Conservation (phyloP, 2,113 vertebrate genomes). For the Phyllostomus discolor region DNA sequence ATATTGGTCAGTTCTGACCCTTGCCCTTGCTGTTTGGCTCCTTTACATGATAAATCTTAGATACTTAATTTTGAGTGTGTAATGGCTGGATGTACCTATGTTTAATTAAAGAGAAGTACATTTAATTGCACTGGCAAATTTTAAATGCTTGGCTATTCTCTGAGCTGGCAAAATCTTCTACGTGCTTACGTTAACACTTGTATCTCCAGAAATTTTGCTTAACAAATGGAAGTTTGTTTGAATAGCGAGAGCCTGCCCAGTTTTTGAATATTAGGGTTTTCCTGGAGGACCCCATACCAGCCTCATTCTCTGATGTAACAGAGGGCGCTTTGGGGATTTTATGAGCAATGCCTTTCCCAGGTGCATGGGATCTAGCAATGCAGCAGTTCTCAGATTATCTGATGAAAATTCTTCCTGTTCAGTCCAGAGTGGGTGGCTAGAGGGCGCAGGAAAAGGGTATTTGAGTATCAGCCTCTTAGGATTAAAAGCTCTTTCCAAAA, state of each 20-base stretch:
- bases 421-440: constrained; percentile 22
- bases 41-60: constrained; percentile 50
- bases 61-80: constrained; percentile 61
- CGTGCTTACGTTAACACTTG: constrained; percentile 47
- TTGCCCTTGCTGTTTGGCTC: constrained; percentile 59
- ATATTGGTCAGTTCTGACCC: constrained; percentile 56
- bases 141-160: constrained; percentile 57
- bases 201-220: constrained; percentile 5
- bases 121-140: constrained; percentile 60
- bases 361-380: background rate
- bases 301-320: background rate
- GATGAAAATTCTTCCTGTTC: constrained; percentile 33
- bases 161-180: constrained; percentile 46
- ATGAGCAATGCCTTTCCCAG: background rate
- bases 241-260: background rate
- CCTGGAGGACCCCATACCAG: background rate
- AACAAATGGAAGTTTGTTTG: background rate
- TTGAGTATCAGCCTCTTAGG: constrained; percentile 62
- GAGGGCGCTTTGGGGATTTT: background rate
- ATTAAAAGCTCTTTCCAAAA: constrained; percentile 43
- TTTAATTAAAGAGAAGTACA: constrained; percentile 70
- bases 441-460: constrained; percentile 44
- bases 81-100: constrained; percentile 44
- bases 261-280: background rate
- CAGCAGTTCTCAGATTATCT: constrained; percentile 7